These are phyloP conservation scores for Gobio gobio DNA, from an alignment of 2,113 vertebrate species.

Conservation along the genomic window DNA sequence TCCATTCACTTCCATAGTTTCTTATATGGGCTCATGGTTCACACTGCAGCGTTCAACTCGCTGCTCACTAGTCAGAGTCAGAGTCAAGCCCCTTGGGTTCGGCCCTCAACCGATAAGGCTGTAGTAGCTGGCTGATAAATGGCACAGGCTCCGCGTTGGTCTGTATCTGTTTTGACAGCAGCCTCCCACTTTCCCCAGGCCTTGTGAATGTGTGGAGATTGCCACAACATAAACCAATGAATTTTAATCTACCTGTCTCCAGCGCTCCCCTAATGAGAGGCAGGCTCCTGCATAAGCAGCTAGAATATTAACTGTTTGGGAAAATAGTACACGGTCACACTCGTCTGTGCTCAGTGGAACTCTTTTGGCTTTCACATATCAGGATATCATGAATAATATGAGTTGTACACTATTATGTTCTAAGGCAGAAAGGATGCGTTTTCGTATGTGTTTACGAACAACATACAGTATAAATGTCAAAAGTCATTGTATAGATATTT, in stretches of 20 bases:
- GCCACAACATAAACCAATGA: neutral
- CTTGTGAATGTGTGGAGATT: constrained; percentile 32
- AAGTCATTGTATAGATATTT: neutral
- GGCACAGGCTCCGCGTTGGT: neutral
- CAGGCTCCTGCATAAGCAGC: constrained; percentile 26
- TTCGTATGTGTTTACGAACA: too few relatives aligned
- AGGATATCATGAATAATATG: neutral
- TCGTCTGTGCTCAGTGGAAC: neutral
- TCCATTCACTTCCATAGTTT: constrained; percentile 14
- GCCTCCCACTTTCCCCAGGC: constrained; percentile 13
- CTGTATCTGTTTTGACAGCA: constrained; percentile 38
- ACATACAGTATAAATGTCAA: too few relatives aligned
- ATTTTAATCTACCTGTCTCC: constrained; percentile 43
- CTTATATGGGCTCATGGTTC: neutral
- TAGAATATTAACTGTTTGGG: constrained; percentile 8
- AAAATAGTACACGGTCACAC: neutral
- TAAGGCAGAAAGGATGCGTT: too few relatives aligned
- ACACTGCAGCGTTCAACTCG: neutral
- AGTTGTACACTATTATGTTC: neutral
- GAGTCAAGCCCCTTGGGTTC: constrained; percentile 26
- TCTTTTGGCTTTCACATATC: neutral
- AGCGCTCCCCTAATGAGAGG: constrained; percentile 23
- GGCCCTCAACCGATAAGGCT: constrained; percentile 36
- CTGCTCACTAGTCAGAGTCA: neutral
- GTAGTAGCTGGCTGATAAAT: constrained; percentile 42